Percentiles rank a stretch among this genome's conserved stretches.
Evolutionary conservation across 1,140 invertebrate genomes (phyloP).

Genomic region (Diprion similis): DNA sequence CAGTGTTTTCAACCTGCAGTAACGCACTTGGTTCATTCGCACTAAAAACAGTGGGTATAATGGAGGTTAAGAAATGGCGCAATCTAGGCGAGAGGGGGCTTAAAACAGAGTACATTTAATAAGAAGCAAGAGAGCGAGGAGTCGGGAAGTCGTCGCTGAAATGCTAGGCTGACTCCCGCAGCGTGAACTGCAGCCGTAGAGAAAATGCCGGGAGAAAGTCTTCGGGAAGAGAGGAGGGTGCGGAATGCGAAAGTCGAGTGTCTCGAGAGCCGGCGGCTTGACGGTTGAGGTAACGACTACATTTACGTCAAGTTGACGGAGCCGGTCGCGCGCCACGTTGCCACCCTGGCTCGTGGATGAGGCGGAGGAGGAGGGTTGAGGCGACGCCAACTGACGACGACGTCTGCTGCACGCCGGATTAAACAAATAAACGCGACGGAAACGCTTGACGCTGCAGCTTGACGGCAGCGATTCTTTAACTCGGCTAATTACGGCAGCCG

Average conservation of each 20-base stretch:
- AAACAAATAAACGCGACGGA: slow-evolving; percentile 12
- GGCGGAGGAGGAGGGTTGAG: not conserved
- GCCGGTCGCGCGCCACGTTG: not conserved
- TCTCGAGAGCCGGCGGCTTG: slow-evolving; percentile 7
- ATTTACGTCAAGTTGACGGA: slow-evolving; percentile 15
- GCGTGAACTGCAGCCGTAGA: not conserved
- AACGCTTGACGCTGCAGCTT: not conserved
- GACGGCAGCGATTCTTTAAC: not conserved
- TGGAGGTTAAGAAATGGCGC: no score
- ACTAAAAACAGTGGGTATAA: no score
- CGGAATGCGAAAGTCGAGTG: slow-evolving; percentile 10
- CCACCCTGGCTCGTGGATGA: not conserved
- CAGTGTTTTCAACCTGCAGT: no score
- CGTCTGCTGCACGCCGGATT: slow-evolving; percentile 4
- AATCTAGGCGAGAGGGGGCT: no score
- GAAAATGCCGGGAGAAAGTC: not conserved
- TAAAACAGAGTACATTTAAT: no score
- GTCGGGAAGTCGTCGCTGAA: not conserved
- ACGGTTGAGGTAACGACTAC: slow-evolving; percentile 17
- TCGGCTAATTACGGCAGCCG: not conserved
- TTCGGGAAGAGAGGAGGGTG: not conserved
- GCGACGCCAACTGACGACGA: not conserved
- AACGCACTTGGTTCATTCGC: no score
- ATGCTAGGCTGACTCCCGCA: no score
- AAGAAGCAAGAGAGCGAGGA: not conserved